Base-by-base conservation (phyloP, 2,888 invertebrate genomes). In the Margaritifera margaritifera region DNA sequence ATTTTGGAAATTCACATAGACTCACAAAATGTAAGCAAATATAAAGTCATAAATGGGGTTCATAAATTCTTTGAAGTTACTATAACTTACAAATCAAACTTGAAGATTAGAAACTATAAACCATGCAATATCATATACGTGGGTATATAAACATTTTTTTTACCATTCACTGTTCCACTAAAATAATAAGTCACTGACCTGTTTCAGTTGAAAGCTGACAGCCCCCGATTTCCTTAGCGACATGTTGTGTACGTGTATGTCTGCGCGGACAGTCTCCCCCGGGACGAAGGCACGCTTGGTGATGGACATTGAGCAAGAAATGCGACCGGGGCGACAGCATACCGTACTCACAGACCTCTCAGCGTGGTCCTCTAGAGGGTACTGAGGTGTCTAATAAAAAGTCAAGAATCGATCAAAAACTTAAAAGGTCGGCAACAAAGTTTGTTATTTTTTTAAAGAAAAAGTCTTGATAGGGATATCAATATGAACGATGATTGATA, bases 261-360 rank as follows among this genome's bases (percentile, higher is more conserved):
- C 84, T 15, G 85, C 84, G 50, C 80, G 77, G 55, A 87, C 79
- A 18, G 74, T 80, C 73, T 87, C 86, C 19, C 87, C 87, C 25
- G 86, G 84, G 42, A 87, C 86, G 67, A 83, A 87, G 72, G 83
- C 84, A 63, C 85, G 82, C 73, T 86, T 85, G 58, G 80, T 72
- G 57, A 86, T 75, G 58, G 81, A 78, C 27, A 87, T 72, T 60
- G 87, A 84, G 71, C 86, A 87, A 61, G 86, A 82, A 24, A 87
- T 83, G n/a, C 84, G 75, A 18, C 86, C 86, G 0, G 86, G 84
- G 6, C 85, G 81, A 72, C 86, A 87, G 70, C 86, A 86, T 11
- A 83, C 81, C 11, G 84, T 83, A 70, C 83, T 81, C 61, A 86
- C 83, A 25, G 82, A 74, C 53, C 84, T 72, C 61, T 86, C 86